Conservation (phyloP, 1,140 invertebrate genomes). For the Zeugodacus cucurbitae region DNA sequence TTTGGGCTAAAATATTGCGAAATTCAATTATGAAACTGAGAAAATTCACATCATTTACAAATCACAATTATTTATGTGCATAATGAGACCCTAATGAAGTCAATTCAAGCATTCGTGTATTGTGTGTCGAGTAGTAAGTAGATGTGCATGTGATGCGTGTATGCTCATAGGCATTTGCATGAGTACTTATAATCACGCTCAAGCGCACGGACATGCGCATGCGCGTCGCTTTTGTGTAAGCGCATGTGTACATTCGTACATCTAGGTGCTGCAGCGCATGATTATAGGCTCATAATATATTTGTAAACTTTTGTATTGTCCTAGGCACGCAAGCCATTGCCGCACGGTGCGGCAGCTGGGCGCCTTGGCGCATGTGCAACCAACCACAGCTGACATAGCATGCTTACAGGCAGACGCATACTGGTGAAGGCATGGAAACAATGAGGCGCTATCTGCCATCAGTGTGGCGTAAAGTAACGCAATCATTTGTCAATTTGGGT, state of each 20-base stretch:
- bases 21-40: neutral
- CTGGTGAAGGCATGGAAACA: neutral
- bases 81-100: conserved; percentile 36
- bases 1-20: neutral
- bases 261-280: neutral
- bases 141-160: neutral
- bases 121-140: neutral
- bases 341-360: neutral
- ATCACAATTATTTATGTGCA: conserved; percentile 12
- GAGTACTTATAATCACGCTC: conserved; percentile 3
- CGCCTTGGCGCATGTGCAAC: neutral
- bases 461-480: conserved; percentile 10
- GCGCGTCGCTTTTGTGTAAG: neutral
- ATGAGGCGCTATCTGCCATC: conserved; percentile 22
- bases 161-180: neutral
- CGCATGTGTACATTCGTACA: neutral
- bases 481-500: conserved; percentile 34
- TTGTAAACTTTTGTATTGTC: neutral
- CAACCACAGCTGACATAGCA: neutral
- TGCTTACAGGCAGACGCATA: neutral
- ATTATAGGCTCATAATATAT: neutral
- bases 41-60: conserved; percentile 34
- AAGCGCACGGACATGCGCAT: neutral
- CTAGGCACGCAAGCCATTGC: neutral
- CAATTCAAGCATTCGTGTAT: neutral